These are phyloP conservation scores for Heterodera filipjevi DNA, from an alignment of 2,888 invertebrate species.

Conservation along the genomic window DNA sequence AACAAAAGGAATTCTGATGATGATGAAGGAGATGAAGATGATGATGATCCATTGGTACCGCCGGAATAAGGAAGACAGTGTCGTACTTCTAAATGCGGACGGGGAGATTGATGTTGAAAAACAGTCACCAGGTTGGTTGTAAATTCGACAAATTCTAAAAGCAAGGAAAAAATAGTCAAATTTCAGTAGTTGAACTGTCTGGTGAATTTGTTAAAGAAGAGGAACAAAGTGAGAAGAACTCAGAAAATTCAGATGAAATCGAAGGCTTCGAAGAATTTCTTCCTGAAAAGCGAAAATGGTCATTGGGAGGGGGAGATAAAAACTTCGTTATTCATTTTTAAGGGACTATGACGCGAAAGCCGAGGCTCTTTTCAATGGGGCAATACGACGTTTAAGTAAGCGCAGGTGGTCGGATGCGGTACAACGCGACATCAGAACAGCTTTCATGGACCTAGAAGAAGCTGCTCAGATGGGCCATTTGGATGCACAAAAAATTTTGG, in stretches of 20 bases:
- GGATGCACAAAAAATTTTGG: constrained; percentile 81
- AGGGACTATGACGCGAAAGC: constrained; percentile 69
- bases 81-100: constrained; percentile 37
- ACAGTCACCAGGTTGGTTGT: neutral
- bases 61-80: constrained; percentile 28
- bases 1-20: neutral
- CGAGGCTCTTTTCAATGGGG: constrained; percentile 77
- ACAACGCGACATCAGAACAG: constrained; percentile 66
- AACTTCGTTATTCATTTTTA: constrained; percentile 16
- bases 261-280: constrained; percentile 35
- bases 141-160: neutral
- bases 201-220: constrained; percentile 11
- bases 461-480: constrained; percentile 82
- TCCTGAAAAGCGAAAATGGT: constrained; percentile 29
- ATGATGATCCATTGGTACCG: constrained; percentile 23
- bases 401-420: constrained; percentile 44
- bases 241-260: constrained; percentile 10
- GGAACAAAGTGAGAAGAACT: neutral
- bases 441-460: constrained; percentile 77
- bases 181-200: constrained; percentile 8
- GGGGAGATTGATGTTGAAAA: constrained; percentile 21
- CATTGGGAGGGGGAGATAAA: neutral
- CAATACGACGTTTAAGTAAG: constrained; percentile 74
- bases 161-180: neutral
- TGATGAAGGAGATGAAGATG: neutral